Percentiles rank a stretch among this genome's conserved stretches.
phyloP scores from a whole-genome alignment of 2,113 vertebrate species.

The Micronycteris hirsuta region DNA sequence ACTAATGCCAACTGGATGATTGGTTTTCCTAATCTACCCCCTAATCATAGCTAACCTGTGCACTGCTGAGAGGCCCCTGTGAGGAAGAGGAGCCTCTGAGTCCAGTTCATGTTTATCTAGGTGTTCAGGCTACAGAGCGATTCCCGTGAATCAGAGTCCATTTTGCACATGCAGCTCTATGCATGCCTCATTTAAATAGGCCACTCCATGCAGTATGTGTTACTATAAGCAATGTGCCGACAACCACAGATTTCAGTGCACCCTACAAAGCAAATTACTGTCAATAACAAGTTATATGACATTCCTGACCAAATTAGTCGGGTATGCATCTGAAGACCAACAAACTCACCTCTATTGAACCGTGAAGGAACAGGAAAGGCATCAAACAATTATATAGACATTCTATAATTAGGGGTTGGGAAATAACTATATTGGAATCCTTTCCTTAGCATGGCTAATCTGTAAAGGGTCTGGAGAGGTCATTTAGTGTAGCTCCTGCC shows the following conservation, averaged over 20 bases:
- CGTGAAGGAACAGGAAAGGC: slow-evolving; percentile 26
- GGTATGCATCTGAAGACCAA: slow-evolving; percentile 54
- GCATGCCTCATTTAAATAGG: background rate
- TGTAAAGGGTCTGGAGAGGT: slow-evolving; percentile 46
- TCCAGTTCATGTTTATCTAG: background rate
- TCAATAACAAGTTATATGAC: slow-evolving; percentile 22
- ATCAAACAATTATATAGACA: background rate
- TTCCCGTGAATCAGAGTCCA: background rate
- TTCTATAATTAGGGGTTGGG: slow-evolving; percentile 40
- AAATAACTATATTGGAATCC: slow-evolving; percentile 14
- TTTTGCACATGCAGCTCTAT: background rate
- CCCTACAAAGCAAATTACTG: slow-evolving; percentile 53
- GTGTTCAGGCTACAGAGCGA: background rate
- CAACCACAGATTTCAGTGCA: slow-evolving; percentile 50
- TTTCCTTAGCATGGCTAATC: background rate
- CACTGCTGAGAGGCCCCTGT: background rate
- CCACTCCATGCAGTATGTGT: background rate
- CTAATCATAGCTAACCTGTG: background rate
- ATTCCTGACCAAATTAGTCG: slow-evolving; percentile 56
- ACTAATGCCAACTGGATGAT: background rate
- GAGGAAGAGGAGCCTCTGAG: background rate
- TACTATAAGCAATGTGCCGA: slow-evolving; percentile 17
- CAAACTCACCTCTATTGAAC: slow-evolving; percentile 47
- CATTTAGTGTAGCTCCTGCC: slow-evolving; percentile 8
- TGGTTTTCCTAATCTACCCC: background rate